phyloP scores from a whole-genome alignment of 2,113 vertebrate species.

The Rousettus leschenaultii region DNA sequence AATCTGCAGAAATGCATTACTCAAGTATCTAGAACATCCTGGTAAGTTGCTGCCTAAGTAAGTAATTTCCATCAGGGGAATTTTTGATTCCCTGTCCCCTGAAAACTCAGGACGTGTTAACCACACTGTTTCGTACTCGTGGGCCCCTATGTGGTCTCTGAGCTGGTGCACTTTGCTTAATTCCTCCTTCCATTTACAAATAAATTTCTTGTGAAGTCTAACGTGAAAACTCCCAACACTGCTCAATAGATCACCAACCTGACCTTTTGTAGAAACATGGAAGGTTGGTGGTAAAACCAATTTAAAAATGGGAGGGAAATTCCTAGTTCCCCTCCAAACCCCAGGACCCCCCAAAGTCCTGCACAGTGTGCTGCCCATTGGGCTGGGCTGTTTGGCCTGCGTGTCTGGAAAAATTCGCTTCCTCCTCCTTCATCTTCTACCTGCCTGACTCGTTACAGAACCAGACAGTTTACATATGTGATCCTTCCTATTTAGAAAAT shows the following conservation, averaged over 20 bases:
- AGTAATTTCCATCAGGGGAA: background rate
- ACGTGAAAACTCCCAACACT: constrained; percentile 79
- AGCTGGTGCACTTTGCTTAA: background rate
- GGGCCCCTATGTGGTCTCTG: background rate
- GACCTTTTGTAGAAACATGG: constrained; percentile 79
- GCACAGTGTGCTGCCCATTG: constrained; percentile 63
- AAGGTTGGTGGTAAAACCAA: constrained; percentile 58
- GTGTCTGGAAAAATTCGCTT: constrained; percentile 73
- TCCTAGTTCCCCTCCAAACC: background rate
- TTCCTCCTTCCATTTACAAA: constrained; percentile 64
- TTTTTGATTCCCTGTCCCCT: background rate
- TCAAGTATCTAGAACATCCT: background rate
- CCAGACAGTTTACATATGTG: constrained; percentile 97
- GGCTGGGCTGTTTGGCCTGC: constrained; percentile 67
- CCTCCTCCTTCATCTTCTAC: constrained; percentile 84
- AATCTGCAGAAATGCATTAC: rapidly evolving
- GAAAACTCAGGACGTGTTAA: background rate
- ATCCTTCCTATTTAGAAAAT: constrained; percentile 98
- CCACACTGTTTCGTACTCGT: background rate
- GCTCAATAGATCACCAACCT: constrained; percentile 82
- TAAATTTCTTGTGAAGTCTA: constrained; percentile 67
- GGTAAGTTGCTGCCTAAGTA: background rate
- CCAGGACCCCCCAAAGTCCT: rapidly evolving
- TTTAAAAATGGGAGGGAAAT: constrained; percentile 55
- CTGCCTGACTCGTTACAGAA: constrained; percentile 89